These are phyloP conservation scores for Ridgeia piscesae DNA, from an alignment of 1,140 invertebrate genomes.

Conservation along the genomic window DNA sequence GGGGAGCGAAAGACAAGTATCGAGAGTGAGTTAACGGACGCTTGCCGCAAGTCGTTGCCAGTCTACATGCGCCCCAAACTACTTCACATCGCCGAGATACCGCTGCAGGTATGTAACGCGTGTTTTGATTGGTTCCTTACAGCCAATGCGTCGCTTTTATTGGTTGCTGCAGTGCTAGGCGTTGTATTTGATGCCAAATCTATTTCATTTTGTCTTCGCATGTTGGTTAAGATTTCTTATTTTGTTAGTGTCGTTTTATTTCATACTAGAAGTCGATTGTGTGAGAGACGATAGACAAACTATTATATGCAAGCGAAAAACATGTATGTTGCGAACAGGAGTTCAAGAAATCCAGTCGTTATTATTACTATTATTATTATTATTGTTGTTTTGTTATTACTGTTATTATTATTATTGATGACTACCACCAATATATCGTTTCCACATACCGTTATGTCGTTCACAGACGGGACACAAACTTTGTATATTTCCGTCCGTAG, in stretches of 20 bases:
- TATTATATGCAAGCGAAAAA: too few species aligned
- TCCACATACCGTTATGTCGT: too few species aligned
- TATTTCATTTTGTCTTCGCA: too few species aligned
- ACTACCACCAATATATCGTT: too few species aligned
- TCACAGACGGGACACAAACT: slow-evolving; percentile 10
- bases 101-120: slow-evolving; percentile 64
- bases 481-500: neutral
- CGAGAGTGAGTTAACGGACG: slow-evolving; percentile 17
- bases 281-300: too few species aligned
- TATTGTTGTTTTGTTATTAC: too few species aligned
- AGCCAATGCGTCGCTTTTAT: neutral
- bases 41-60: slow-evolving; percentile 24
- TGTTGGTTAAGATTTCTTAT: neutral
- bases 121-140: neutral
- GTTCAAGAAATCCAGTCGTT: too few species aligned
- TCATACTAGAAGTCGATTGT: too few species aligned
- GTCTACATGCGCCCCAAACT: slow-evolving; percentile 76
- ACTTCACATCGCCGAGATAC: slow-evolving; percentile 71
- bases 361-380: too few species aligned
- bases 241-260: neutral
- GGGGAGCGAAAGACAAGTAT: neutral
- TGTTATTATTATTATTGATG: too few species aligned
- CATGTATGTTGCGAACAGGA: too few species aligned
- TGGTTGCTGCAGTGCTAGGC: neutral
- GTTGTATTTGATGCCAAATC: neutral